Percentiles rank a stretch among this genome's conserved stretches.
Evolutionary conservation across 2,797 vertebrate species (phyloP).

Genomic region (Acipenser transmontanus): DNA sequence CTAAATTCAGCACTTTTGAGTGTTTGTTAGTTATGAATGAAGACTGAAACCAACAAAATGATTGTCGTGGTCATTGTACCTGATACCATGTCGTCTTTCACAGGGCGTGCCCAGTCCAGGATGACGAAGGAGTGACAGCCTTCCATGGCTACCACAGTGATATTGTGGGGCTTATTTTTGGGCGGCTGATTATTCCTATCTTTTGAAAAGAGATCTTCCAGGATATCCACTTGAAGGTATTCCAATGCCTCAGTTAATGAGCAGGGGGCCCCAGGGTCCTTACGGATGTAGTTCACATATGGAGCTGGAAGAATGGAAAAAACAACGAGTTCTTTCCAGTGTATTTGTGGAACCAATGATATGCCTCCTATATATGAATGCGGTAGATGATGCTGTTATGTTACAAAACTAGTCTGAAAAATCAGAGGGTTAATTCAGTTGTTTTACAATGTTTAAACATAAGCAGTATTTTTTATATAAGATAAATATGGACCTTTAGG

Average conservation of each 20-base stretch:
- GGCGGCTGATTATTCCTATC: conserved; percentile 65
- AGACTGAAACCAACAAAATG: too few relatives aligned
- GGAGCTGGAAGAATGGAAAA: conserved; percentile 62
- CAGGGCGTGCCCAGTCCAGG: conserved; percentile 86
- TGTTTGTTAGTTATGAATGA: too few relatives aligned
- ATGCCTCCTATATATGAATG: too few relatives aligned
- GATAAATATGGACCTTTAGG: too few relatives aligned
- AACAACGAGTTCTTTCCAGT: too few relatives aligned
- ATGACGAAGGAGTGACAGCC: conserved; percentile 98
- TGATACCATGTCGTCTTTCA: conserved; percentile 84
- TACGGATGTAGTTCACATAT: conserved; percentile 87
- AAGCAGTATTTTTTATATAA: too few relatives aligned
- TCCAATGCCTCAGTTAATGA: conserved; percentile 93
- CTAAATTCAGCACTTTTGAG: too few relatives aligned
- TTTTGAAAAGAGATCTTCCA: conserved; percentile 75
- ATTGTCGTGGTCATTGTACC: conserved; percentile 47
- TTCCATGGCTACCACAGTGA: conserved; percentile 91
- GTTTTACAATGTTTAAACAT: too few relatives aligned
- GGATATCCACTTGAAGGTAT: conserved; percentile 87
- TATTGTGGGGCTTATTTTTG: conserved; percentile 76
- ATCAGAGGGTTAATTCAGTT: too few relatives aligned
- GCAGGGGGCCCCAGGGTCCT: conserved; percentile 83
- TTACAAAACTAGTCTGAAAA: too few relatives aligned
- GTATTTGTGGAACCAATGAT: too few relatives aligned
- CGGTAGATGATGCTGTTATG: too few relatives aligned